Evolutionary conservation across 2,113 vertebrate species (phyloP), one percentile per base, ranked within the genome.

Genomic region (Paratilapia polleni): DNA sequence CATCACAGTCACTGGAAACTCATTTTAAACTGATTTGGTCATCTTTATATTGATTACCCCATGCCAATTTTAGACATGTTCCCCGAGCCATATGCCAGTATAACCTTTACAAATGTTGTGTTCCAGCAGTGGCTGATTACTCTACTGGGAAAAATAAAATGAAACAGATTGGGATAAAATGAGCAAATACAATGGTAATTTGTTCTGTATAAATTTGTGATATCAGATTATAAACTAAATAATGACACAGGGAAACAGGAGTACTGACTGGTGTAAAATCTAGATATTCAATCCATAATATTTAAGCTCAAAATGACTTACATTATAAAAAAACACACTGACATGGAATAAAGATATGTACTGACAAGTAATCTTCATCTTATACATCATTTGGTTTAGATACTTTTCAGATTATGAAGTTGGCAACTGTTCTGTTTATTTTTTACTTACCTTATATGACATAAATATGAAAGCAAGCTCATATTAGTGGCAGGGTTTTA

Each of bases 31-130:
- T 77, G 76, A 93, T 89, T 83, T 84, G 78, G 70, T 80, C 76
- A 70, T 89, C 79, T 86, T 89, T 78, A 80, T 86, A 89, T 81
- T 85, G 61, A 93, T 94, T 81, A 85, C 74, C 86, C 38, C 8
- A 19, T 88, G 88, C 68, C 89, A 84, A 62, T 57, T 86, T 78
- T 76, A 31, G 74, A 86, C 63, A 77, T 34, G 26, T 52, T 78
- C 62, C 41, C 31, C 1, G 38, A 70, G 74, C 75, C 83, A 82
- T 54, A 84, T 82, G 58, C 63, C 49, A 41, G 62, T 58, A 62
- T 85, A 91, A 84, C 88, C 83, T 89, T 88, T 86, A 70, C 36
- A 85, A 80, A 88, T 68, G 87, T n/a, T 56, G 47, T 36, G 75
- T 28, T 52, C 76, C 81, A 66, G 49, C 77, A 59, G 36, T 60